A percentile compares a stretch with the other conserved stretches of the same genome.
These are phyloP conservation scores for Uromys caudimaculatus DNA, from an alignment of 2,797 vertebrate species.

Conservation along the genomic window DNA sequence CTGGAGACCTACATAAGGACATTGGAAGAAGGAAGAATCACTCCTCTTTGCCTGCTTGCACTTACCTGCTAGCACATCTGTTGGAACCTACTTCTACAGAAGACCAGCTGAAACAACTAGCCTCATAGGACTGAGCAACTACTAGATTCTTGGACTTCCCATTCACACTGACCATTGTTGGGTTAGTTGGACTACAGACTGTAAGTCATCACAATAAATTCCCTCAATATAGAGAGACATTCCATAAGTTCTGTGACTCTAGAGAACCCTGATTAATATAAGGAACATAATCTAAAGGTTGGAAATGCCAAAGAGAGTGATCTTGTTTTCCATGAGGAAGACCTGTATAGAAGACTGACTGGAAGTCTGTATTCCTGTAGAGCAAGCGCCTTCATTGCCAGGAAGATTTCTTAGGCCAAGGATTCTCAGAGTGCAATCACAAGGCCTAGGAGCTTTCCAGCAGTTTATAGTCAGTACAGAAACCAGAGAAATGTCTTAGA, in stretches of 20 bases:
- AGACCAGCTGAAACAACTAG: no score
- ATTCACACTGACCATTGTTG: background rate
- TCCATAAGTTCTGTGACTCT: background rate
- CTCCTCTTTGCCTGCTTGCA: no score
- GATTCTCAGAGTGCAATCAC: rapidly evolving
- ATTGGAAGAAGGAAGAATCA: no score
- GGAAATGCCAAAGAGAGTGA: background rate
- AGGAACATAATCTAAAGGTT: conserved; percentile 8
- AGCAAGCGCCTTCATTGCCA: background rate
- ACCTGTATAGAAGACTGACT: background rate
- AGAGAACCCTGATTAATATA: background rate
- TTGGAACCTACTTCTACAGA: no score
- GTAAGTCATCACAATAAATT: background rate
- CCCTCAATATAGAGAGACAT: background rate
- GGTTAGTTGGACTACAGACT: background rate
- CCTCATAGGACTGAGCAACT: no score
- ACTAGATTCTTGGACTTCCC: no score
- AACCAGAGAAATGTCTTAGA: background rate
- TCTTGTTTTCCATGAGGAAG: background rate
- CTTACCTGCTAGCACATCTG: no score
- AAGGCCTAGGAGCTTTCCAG: background rate
- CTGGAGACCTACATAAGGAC: background rate
- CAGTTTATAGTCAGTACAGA: background rate
- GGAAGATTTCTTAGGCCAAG: background rate
- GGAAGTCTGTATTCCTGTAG: background rate